Base-by-base conservation (phyloP, 2,113 vertebrate genomes). In the Pandion haliaetus region DNA sequence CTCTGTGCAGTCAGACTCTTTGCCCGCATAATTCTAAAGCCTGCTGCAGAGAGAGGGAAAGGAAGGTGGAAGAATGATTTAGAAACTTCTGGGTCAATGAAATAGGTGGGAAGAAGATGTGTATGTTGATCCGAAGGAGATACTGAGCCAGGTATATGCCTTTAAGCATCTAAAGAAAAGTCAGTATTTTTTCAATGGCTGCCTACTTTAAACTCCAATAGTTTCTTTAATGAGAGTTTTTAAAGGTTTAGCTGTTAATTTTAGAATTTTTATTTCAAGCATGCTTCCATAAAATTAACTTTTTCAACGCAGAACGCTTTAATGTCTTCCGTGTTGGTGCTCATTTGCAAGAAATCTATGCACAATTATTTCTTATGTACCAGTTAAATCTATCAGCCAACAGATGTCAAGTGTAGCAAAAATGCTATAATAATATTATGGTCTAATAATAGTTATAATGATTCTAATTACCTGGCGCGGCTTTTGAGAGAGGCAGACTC, bases 361-460 rank as follows among this genome's bases (percentile, higher is more conserved):
- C 17, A 17, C 97, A 97, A 89, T 98, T 98, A 97, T 93, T 98
- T 96, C 97, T 97, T 98, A 98, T 96, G 82, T 97, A 97, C 95
- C 28, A 69, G 95, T 96, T 97, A 97, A 97, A 95, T 95, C 96
- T 97, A 97, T 97, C 94, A 98, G 96, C 96, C 97, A 98, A 98
- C 96, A 98, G 97, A 98, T 97, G 97, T 98, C 96, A 98, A 98
- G 86, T 97, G 87, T 90, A 97, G 92, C 94, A 96, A 97, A 98
- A 97, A 97, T 90, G 52, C 94, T 97, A 93, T 98, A 97, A 98
- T 98, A 95, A 97, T 98, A 95, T 97, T 98, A 96, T 96, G 95
- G 96, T 97, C 94, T 97, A 92, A 97, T 98, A 97, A 98, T 98
- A 98, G 97, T 98, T 98, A 94, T 96, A 95, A 97, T 97, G 91